A percentile compares a stretch with the other conserved stretches of the same genome.
Evolutionary conservation across 2,113 vertebrate species (phyloP).

Genomic region (Semnornis frantzii): DNA sequence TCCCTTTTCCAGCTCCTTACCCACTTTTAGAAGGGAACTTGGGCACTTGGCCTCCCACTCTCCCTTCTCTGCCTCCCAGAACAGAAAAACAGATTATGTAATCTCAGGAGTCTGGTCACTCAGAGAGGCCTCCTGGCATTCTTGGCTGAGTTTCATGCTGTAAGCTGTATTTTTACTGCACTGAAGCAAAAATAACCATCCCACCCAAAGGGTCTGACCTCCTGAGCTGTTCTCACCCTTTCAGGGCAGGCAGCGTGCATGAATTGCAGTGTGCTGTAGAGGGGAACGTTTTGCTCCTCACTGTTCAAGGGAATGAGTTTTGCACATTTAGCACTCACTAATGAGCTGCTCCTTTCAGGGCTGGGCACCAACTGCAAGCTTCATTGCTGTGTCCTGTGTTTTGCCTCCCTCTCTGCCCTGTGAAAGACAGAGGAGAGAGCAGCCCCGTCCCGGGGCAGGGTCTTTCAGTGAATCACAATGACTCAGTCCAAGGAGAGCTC

Average conservation of each 20-base stretch:
- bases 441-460: neutral
- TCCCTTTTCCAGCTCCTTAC: neutral
- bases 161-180: neutral
- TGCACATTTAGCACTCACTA: neutral
- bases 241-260: neutral
- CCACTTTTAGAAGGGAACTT: neutral
- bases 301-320: neutral
- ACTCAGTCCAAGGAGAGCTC: neutral
- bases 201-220: neutral
- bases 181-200: conserved; percentile 25
- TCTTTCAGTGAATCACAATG: neutral
- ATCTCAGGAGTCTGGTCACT: neutral
- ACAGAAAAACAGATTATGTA: neutral
- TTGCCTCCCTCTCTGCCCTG: neutral
- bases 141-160: neutral
- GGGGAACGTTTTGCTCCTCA: neutral
- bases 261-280: neutral
- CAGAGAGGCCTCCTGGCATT: neutral
- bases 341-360: neutral
- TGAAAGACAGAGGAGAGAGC: neutral
- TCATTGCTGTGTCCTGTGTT: neutral
- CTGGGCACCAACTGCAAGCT: neutral
- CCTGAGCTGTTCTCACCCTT: neutral
- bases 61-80: neutral
- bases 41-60: neutral